These are phyloP conservation scores for Eupithecia abbreviata DNA, from an alignment of 2,888 invertebrate genomes.

Conservation along the genomic window DNA sequence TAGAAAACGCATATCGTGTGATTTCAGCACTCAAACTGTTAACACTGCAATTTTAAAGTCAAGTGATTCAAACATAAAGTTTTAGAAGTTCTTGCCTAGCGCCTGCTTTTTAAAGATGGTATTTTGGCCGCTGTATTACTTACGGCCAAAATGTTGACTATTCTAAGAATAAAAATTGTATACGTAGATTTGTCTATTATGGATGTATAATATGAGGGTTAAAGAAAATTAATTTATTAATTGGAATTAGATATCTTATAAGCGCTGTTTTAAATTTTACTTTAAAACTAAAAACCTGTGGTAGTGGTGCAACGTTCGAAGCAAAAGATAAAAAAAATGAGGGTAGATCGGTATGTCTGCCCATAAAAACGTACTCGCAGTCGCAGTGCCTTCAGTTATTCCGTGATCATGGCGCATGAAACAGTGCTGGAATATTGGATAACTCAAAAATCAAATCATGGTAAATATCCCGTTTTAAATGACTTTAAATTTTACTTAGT, in stretches of 20 bases:
- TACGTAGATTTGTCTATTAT: conserved; percentile 46
- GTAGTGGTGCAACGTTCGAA: too few relatives aligned
- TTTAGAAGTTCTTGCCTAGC: background rate
- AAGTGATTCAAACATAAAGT: background rate
- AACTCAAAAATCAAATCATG: too few relatives aligned
- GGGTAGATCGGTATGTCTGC: too few relatives aligned
- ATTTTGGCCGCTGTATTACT: conserved; percentile 15
- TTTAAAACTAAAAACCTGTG: too few relatives aligned
- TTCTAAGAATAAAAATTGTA: conserved; percentile 40
- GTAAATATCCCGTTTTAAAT: too few relatives aligned
- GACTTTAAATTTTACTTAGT: background rate
- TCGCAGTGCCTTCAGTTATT: too few relatives aligned
- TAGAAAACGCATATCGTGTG: too few relatives aligned
- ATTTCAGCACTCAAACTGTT: too few relatives aligned
- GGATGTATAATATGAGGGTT: conserved; percentile 45
- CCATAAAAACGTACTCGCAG: too few relatives aligned
- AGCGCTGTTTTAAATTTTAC: background rate
- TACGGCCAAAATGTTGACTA: conserved; percentile 25
- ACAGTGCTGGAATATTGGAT: too few relatives aligned
- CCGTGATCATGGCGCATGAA: too few relatives aligned
- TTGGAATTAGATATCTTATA: conserved; percentile 20
- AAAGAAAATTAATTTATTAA: conserved; percentile 39
- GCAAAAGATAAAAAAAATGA: too few relatives aligned
- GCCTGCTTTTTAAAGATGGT: background rate
- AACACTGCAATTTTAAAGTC: background rate